These are phyloP conservation scores for Gandaritis pyraliata DNA, from an alignment of 2,888 invertebrate species.

Conservation along the genomic window DNA sequence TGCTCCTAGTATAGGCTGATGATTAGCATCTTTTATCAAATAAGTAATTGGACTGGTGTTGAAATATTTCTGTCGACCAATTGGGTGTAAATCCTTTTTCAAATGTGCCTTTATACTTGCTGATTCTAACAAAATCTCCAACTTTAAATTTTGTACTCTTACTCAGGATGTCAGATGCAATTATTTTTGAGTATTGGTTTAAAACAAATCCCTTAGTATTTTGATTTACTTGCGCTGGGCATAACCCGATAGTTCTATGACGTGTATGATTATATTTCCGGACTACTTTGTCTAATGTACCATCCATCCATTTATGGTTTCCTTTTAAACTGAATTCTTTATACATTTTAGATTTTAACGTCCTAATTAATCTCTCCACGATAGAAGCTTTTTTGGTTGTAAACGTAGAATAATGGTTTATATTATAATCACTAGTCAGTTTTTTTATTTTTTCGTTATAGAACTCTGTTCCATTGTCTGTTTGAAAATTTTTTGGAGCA, in stretches of 20 bases:
- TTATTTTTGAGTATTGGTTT: neutral
- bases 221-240: neutral
- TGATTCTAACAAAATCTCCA: conserved; percentile 16
- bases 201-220: neutral
- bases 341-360: conserved; percentile 1
- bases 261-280: neutral
- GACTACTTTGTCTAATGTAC: neutral
- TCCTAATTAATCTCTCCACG: conserved; percentile 11
- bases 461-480: conserved; percentile 5
- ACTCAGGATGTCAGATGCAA: too few relatives aligned
- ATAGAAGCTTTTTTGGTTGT: conserved; percentile 13
- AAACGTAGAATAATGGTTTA: conserved; percentile 14
- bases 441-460: conserved; percentile 4
- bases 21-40: conserved; percentile 46
- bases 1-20: conserved; percentile 49
- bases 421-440: neutral
- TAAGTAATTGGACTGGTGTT: conserved; percentile 46
- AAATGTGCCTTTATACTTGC: conserved; percentile 2
- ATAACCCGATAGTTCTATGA: conserved; percentile 5
- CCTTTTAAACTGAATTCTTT: conserved; percentile 2
- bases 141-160: neutral
- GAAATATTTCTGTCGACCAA: conserved; percentile 54
- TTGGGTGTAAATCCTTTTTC: conserved; percentile 49
- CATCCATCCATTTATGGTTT: neutral
- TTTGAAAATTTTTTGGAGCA: conserved; percentile 3